Evolutionary conservation across 2,888 invertebrate genomes (phyloP), one percentile per base, ranked within the genome.

Genomic region (Leistus spinibarbis): DNA sequence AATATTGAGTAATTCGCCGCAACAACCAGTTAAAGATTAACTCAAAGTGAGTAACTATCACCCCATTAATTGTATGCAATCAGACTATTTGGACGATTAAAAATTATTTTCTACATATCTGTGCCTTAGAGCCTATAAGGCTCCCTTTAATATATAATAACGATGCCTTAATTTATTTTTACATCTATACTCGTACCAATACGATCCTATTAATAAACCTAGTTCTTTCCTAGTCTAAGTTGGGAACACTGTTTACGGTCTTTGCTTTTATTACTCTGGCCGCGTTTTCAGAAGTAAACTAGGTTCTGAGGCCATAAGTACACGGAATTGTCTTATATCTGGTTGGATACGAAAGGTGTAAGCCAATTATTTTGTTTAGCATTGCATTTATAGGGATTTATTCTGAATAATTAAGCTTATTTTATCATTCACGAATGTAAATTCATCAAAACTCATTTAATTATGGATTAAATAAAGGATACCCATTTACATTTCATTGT

Each of bases 1-100:
- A 79, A 89, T 93, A 79, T 90, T 90, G 76, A 88, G 88, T 19
- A 80, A 78, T 71, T 79, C 78, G 77, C 76, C 79, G 72, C 77
- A 78, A 57, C 76, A 76, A 17, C 40, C 16, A 10, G 24, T 66
- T 66, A 17, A 40, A 23, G 24, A 17, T 53, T 16, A 66, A 27
- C 17, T 53, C 10, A 66, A 64, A 23, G 9, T 64, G 10, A 17
- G 53, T 40, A 64, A 23, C 13, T 20, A 4, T 13, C 13, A 23
- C 16, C 10, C 17, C 5, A 24, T 23, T 64, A 0, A 23, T 5
- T 13, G 23, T 64, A 23, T 64, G 24, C 64, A 20, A 63, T 20
- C 16, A 63, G n/a, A 23, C 10, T 64, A 23, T 27, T 24, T 23
- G n/a, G n/a, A n/a, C n/a, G n/a, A n/a, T n/a, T n/a, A n/a, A n/a